Evolutionary conservation across 2,888 invertebrate species (phyloP).

Genomic region (Xanthorhoe spadicearia): DNA sequence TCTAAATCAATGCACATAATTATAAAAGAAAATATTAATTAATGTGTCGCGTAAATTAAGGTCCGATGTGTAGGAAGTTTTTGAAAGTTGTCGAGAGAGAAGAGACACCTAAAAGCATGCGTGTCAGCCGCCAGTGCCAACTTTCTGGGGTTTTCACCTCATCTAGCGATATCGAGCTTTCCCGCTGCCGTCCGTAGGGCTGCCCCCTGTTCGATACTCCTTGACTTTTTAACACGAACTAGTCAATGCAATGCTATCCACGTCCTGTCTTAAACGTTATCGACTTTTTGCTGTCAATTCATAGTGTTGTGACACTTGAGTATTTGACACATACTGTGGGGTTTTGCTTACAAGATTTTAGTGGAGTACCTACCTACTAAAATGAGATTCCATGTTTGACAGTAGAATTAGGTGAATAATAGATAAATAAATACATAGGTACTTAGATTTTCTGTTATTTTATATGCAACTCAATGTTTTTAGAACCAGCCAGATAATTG

Average conservation of each 20-base stretch:
- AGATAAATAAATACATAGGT: neutral
- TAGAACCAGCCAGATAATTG: neutral
- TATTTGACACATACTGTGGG: neutral
- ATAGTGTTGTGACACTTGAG: neutral
- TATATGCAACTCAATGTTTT: neutral
- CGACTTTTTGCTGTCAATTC: neutral
- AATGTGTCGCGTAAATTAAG: constrained; percentile 26
- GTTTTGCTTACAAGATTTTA: neutral
- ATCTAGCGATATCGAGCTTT: constrained; percentile 74
- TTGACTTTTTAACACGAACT: constrained; percentile 9
- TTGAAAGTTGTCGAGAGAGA: constrained; percentile 45
- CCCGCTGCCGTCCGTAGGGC: constrained; percentile 58
- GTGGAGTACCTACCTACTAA: neutral
- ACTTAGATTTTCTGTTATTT: neutral
- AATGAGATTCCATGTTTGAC: too few species aligned
- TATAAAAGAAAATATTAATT: constrained; percentile 21
- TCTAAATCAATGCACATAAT: constrained; percentile 28
- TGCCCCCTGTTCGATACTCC: constrained; percentile 48
- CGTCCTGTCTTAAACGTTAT: neutral
- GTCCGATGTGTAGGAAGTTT: constrained; percentile 41
- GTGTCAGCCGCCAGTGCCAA: constrained; percentile 55
- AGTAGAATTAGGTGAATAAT: too few species aligned
- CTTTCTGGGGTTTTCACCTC: constrained; percentile 74
- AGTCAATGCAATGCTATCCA: neutral
- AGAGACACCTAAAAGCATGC: constrained; percentile 56